phyloP scores from a whole-genome alignment of 2,113 vertebrate genomes.

The Willisornis vidua region DNA sequence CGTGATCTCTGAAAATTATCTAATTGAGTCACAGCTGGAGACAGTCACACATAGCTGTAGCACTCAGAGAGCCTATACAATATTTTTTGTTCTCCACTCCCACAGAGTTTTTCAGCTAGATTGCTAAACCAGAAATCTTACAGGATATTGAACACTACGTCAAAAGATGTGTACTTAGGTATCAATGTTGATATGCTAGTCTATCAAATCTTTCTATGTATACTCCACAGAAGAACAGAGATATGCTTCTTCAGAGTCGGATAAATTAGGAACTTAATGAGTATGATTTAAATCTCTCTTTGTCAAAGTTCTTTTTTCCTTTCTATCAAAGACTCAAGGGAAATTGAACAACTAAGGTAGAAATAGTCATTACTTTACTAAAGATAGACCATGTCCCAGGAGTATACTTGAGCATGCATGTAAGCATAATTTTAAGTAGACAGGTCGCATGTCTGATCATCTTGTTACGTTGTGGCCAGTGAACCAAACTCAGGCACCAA shows the following conservation, averaged over 20 bases:
- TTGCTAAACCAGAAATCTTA: background rate
- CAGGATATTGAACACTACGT: background rate
- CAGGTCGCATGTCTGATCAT: background rate
- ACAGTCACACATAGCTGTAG: background rate
- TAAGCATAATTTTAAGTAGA: background rate
- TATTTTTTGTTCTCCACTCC: background rate
- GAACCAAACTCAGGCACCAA: background rate
- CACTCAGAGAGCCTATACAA: background rate
- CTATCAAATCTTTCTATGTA: background rate
- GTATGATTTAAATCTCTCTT: background rate
- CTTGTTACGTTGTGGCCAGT: background rate
- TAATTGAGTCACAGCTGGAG: slow-evolving; percentile 5
- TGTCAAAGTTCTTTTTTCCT: background rate
- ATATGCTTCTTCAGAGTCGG: background rate
- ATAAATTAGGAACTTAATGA: background rate
- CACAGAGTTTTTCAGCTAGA: background rate
- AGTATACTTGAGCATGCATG: fast-evolving
- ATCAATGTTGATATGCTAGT: background rate
- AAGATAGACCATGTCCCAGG: background rate
- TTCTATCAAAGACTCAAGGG: background rate
- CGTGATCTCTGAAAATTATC: background rate
- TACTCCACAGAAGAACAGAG: background rate
- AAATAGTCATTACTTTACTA: background rate
- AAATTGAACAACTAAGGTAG: background rate
- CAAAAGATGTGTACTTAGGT: background rate